A percentile compares a stretch with the other conserved stretches of the same genome.
Conservation (phyloP, 2,113 vertebrate genomes). For the Typhlomys cinereus region DNA sequence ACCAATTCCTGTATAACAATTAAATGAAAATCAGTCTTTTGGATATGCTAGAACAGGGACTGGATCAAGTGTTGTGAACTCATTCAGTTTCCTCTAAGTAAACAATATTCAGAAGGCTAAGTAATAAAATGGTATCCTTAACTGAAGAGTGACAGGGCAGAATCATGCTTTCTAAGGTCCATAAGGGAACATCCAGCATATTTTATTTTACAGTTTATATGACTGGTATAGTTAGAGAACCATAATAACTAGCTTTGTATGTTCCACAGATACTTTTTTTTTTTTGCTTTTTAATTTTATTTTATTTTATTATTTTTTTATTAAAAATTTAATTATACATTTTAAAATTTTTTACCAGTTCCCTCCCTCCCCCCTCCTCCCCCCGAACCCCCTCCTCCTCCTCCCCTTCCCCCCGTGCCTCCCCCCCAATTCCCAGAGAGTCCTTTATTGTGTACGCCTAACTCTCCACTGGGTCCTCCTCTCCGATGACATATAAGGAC, state of each 20-base stretch:
- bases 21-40: neutral
- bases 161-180: neutral
- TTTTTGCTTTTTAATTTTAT: no score
- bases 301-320: no score
- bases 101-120: neutral
- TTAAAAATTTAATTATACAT: no score
- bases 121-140: neutral
- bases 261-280: conserved; percentile 29
- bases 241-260: neutral
- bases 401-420: no score
- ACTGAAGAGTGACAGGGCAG: neutral
- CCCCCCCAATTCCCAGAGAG: no score
- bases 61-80: neutral
- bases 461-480: no score
- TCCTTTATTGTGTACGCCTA: no score
- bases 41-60: neutral
- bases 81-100: conserved; percentile 17
- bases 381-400: no score
- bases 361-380: no score
- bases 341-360: no score
- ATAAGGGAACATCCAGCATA: neutral
- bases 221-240: neutral
- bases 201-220: neutral
- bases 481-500: no score
- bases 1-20: neutral